Percentiles rank a stretch among this genome's conserved stretches.
phyloP scores from a whole-genome alignment of 2,113 vertebrate genomes.

The Melanerpes aurifrons region DNA sequence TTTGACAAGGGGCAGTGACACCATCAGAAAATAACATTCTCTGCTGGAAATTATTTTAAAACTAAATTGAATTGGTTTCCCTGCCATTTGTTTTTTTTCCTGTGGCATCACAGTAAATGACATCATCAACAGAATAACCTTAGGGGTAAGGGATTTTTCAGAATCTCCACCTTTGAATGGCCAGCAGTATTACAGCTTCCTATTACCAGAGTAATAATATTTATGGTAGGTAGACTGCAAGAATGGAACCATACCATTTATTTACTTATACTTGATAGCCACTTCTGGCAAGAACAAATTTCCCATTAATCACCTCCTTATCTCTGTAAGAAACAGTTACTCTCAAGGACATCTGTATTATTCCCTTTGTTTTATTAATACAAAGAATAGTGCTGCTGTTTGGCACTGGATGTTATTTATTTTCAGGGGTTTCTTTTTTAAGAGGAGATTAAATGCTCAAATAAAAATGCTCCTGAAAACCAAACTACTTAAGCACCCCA shows the following conservation, averaged over 20 bases:
- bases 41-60: slow-evolving; percentile 45
- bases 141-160: slow-evolving; percentile 18
- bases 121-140: slow-evolving; percentile 49
- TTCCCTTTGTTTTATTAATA: slow-evolving; percentile 53
- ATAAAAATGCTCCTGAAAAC: not conserved
- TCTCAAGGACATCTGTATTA: slow-evolving; percentile 66
- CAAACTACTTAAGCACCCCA: not conserved
- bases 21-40: not conserved
- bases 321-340: slow-evolving; percentile 56
- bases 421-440: not conserved
- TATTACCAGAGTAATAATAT: slow-evolving; percentile 44
- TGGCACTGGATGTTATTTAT: slow-evolving; percentile 19
- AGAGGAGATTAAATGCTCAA: not conserved
- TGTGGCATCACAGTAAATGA: slow-evolving; percentile 54
- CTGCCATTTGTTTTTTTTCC: slow-evolving; percentile 17
- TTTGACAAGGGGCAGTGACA: slow-evolving; percentile 12
- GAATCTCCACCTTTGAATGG: slow-evolving; percentile 10
- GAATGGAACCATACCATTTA: slow-evolving; percentile 23
- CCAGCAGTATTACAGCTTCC: slow-evolving; percentile 17
- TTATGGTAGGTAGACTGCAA: slow-evolving; percentile 45
- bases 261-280: slow-evolving; percentile 61
- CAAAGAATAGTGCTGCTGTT: not conserved
- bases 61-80: slow-evolving; percentile 33
- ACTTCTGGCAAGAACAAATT: slow-evolving; percentile 67
- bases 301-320: slow-evolving; percentile 69